These are phyloP conservation scores for Ceratina calcarata DNA, from an alignment of 1,140 invertebrate species.

Conservation along the genomic window DNA sequence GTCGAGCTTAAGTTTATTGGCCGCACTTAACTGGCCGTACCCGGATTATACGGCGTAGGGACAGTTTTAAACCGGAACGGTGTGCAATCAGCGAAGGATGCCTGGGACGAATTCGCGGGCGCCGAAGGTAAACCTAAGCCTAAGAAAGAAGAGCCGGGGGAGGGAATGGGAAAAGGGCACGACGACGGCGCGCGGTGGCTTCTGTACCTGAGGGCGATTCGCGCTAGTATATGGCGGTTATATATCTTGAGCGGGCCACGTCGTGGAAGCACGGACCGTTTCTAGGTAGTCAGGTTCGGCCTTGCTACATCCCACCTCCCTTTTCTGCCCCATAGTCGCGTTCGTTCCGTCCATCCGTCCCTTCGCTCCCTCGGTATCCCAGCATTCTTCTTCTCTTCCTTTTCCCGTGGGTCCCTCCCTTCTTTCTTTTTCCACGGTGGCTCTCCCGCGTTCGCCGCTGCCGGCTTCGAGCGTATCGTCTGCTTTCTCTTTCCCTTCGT, in stretches of 20 bases:
- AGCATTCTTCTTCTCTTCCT: background rate
- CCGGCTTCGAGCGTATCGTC: background rate
- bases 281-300: slow-evolving; percentile 52
- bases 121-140: no score
- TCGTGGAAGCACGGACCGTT: slow-evolving; percentile 43
- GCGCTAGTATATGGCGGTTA: slow-evolving; percentile 52
- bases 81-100: no score
- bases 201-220: slow-evolving; percentile 53
- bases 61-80: no score
- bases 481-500: background rate
- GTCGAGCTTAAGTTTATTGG: no score
- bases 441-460: background rate
- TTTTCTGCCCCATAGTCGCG: background rate
- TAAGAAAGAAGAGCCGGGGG: background rate
- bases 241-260: slow-evolving; percentile 48
- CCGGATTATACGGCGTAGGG: no score
- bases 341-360: slow-evolving; percentile 33
- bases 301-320: slow-evolving; percentile 31
- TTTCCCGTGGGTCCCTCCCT: background rate
- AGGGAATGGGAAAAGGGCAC: slow-evolving; percentile 9
- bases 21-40: no score
- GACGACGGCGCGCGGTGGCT: slow-evolving; percentile 26
- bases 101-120: no score
- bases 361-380: slow-evolving; percentile 3
- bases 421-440: no score